Evolutionary conservation across 2,797 vertebrate species (phyloP).

Genomic region (Hapalemur alaotrensis): DNA sequence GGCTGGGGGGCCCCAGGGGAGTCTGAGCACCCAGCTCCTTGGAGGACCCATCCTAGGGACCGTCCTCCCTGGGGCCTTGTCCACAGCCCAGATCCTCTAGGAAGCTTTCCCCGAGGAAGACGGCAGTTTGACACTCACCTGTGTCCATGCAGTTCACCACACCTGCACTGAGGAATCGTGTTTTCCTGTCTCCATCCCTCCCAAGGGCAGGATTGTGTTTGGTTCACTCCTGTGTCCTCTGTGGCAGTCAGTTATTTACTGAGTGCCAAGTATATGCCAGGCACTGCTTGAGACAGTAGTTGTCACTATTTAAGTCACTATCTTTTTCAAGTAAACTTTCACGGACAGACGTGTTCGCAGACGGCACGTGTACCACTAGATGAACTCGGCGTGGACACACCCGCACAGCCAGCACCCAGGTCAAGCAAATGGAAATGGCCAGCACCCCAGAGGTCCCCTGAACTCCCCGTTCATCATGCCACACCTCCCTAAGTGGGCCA

Average conservation of each 20-base stretch:
- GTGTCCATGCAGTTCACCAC: too few relatives aligned
- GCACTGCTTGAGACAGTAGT: not conserved
- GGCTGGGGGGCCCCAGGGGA: not conserved
- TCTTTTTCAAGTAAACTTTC: not conserved
- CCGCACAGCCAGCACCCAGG: not conserved
- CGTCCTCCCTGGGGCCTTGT: not conserved
- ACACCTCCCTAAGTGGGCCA: not conserved
- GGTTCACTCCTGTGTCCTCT: not conserved
- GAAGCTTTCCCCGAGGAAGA: not conserved
- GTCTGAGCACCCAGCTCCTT: not conserved
- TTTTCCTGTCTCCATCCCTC: not conserved
- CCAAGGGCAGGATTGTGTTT: not conserved
- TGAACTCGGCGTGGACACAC: not conserved
- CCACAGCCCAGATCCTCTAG: not conserved
- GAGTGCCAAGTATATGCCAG: not conserved
- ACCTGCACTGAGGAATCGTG: not conserved
- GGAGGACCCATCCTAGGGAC: not conserved
- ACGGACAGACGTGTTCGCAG: not conserved
- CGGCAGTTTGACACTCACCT: not conserved
- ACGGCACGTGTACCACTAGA: not conserved
- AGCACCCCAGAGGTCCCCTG: not conserved
- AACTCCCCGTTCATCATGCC: not conserved
- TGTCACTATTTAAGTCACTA: not conserved
- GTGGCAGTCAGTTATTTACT: not conserved
- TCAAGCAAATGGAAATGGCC: not conserved